Base-by-base conservation (phyloP, 2,888 invertebrate species). In the Agriotes lineatus region DNA sequence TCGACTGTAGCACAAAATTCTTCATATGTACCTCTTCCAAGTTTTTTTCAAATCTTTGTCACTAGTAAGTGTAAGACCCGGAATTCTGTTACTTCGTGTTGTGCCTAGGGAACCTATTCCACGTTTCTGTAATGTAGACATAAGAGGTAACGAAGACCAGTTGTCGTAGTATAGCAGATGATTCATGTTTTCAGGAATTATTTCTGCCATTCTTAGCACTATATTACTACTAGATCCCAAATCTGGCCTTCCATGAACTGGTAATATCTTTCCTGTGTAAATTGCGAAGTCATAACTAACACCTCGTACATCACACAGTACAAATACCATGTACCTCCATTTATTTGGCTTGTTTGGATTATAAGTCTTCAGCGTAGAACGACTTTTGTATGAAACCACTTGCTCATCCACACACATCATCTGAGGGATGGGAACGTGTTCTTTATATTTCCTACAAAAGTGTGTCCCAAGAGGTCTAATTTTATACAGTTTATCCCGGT, bases 291-390 rank as follows among this genome's bases (percentile, higher is more conserved):
- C 35, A 57, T 64, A 44, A n/a, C 35, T 44, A 1, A 57, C 20
- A 2, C 54, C 54, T 20, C 16, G 20, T 10, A 4, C 16, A 16
- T 63, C 63, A 14, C 54, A 58, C 16, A 42, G 42, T 1, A 58
- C 12, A 42, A 58, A 58, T 2, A 20, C 22, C 16, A 22, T 58
- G 14, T 58, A 58, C 5, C 58, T 22, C 58, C 58, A 58, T 42
- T 58, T 58, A 39, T 54, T 35, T 19, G 64, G 64, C 18, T 64
- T 64, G 6, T 64, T 64, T 10, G 57, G 64, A 35, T 57, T 57
- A 14, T 64, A 64, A 45, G 57, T 44, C 12, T 44, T 57, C 18
- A 64, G 19, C 1, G 45, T 22, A 1, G 64, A 64, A 4, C 16
- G 10, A n/a, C 64, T 57, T 16, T 30, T 39, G 37, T 14, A 64